These are phyloP conservation scores for Romanogobio albipinnatus DNA, from an alignment of 2,113 vertebrate genomes.

Conservation along the genomic window DNA sequence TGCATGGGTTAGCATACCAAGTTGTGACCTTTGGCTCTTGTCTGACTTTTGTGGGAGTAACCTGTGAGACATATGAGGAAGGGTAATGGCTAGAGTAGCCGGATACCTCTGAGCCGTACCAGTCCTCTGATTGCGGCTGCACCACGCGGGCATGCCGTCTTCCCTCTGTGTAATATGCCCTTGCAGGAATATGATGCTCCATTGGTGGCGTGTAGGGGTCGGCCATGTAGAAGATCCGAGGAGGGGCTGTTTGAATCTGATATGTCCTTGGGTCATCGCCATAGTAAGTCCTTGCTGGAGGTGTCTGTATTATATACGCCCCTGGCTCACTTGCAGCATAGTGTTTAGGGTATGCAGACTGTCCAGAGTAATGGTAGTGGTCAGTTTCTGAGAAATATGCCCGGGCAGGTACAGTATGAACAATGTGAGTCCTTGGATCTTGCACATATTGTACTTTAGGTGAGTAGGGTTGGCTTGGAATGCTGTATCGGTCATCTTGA, in stretches of 20 bases:
- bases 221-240: slow-evolving; percentile 78
- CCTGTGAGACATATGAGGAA: slow-evolving; percentile 76
- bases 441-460: slow-evolving; percentile 79
- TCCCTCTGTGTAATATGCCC: slow-evolving; percentile 78
- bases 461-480: slow-evolving; percentile 74
- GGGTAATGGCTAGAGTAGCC: slow-evolving; percentile 76
- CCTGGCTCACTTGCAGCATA: slow-evolving; percentile 75
- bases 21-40: slow-evolving; percentile 77
- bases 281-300: slow-evolving; percentile 76
- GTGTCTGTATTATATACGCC: slow-evolving; percentile 83
- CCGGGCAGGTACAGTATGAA: slow-evolving; percentile 73
- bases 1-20: slow-evolving; percentile 83
- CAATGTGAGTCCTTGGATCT: slow-evolving; percentile 74
- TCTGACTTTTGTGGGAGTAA: slow-evolving; percentile 72
- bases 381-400: slow-evolving; percentile 74
- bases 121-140: slow-evolving; percentile 82
- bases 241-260: slow-evolving; percentile 77
- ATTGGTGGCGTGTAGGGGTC: slow-evolving; percentile 85
- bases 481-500: slow-evolving; percentile 75
- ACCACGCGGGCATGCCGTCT: slow-evolving; percentile 76
- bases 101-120: slow-evolving; percentile 83
- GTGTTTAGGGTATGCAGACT: slow-evolving; percentile 71
- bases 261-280: slow-evolving; percentile 81
- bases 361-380: slow-evolving; percentile 68
- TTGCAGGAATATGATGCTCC: slow-evolving; percentile 81